Evolutionary conservation across 2,797 vertebrate genomes (phyloP).

Genomic region (Chaenodraco wilsoni): DNA sequence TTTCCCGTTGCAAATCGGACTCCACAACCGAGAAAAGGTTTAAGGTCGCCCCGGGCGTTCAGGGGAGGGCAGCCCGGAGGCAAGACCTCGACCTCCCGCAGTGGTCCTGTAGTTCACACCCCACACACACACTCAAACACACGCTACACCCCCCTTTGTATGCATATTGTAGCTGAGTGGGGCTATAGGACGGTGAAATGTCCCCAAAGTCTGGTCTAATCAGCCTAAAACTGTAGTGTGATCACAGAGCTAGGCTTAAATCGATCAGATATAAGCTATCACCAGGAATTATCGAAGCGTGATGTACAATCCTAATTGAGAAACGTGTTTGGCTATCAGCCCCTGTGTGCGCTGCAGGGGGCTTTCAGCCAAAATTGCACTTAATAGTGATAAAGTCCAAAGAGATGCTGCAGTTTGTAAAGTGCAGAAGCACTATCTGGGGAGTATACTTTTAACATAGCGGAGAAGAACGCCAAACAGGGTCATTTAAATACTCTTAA

Average conservation of each 20-base stretch:
- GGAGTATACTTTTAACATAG: neutral
- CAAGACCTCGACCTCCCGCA: constrained; percentile 82
- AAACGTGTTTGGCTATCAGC: constrained; percentile 33
- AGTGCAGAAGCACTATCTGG: neutral
- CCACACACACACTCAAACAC: constrained; percentile 11
- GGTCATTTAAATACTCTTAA: neutral
- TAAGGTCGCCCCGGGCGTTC: constrained; percentile 75
- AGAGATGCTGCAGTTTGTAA: neutral
- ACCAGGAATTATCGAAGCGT: constrained; percentile 54
- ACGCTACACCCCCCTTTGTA: constrained; percentile 24
- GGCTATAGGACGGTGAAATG: constrained; percentile 59
- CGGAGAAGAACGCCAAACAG: neutral
- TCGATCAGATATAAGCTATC: constrained; percentile 66
- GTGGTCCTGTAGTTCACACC: constrained; percentile 67
- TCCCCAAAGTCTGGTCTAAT: constrained; percentile 67
- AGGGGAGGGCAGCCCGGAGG: constrained; percentile 77
- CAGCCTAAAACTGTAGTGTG: constrained; percentile 67
- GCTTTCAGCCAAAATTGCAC: constrained; percentile 6
- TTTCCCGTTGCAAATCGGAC: constrained; percentile 85
- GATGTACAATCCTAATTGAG: constrained; percentile 51
- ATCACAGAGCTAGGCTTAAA: constrained; percentile 60
- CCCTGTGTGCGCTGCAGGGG: constrained; percentile 12
- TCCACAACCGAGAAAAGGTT: constrained; percentile 77
- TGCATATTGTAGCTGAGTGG: constrained; percentile 74
- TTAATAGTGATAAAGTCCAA: neutral